A percentile compares a stretch with the other conserved stretches of the same genome.
phyloP scores from a whole-genome alignment of 2,888 invertebrate species.

The Boloria selene region DNA sequence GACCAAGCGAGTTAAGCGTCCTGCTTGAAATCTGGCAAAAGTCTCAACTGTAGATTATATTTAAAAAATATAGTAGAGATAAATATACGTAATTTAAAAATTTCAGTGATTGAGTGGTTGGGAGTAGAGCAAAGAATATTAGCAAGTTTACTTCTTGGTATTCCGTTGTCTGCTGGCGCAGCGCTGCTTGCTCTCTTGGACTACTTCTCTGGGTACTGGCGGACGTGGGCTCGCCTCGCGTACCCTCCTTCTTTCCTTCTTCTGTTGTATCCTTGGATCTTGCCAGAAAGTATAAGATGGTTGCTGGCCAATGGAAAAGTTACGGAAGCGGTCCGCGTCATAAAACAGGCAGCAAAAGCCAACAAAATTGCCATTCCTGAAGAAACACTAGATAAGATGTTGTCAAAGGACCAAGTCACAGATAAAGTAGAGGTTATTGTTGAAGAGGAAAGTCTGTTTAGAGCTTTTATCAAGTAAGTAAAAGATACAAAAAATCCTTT shows the following conservation, averaged over 20 bases:
- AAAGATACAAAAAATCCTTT: too few relatives aligned
- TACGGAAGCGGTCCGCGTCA: conserved; percentile 83
- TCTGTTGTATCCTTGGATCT: conserved; percentile 85
- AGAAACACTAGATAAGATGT: conserved; percentile 70
- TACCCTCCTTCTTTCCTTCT: conserved; percentile 87
- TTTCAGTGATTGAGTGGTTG: conserved; percentile 88
- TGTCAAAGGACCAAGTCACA: conserved; percentile 54
- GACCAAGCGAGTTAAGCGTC: too few relatives aligned
- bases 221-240: conserved; percentile 84
- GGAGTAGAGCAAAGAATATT: conserved; percentile 88
- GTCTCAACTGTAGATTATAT: too few relatives aligned
- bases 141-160: conserved; percentile 86
- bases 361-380: conserved; percentile 80
- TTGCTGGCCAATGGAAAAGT: conserved; percentile 85
- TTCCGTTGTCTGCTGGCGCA: conserved; percentile 88
- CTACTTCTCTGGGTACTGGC: conserved; percentile 87
- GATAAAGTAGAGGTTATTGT: conserved; percentile 50
- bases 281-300: conserved; percentile 91
- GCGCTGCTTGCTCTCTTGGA: conserved; percentile 85
- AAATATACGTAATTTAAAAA: background rate
- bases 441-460: conserved; percentile 62
- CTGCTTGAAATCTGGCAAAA: too few relatives aligned
- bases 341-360: conserved; percentile 83
- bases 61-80: background rate
- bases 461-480: conserved; percentile 64